Conservation (phyloP, 2,113 vertebrate species). For the Rhinopomastus cyanomelas region DNA sequence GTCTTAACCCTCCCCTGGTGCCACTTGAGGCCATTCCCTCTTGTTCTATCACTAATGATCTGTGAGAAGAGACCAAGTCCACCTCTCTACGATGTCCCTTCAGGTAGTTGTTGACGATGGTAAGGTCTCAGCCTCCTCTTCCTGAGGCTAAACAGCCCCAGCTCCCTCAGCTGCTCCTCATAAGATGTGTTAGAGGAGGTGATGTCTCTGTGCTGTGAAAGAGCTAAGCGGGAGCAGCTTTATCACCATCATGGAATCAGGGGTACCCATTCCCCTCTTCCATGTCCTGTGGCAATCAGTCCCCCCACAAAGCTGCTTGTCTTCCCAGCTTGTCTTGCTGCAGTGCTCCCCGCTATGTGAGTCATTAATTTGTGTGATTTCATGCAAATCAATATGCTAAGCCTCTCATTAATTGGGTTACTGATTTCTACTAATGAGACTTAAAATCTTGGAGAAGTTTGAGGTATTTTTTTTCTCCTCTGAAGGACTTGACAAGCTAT, state of each 20-base stretch:
- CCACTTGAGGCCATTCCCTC: too few relatives aligned
- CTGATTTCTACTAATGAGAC: slow-evolving; percentile 50
- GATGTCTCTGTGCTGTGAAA: neutral
- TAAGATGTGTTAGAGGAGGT: too few relatives aligned
- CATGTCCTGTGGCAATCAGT: rapidly evolving
- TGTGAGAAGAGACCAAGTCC: too few relatives aligned
- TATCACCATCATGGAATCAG: neutral
- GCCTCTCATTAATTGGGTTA: slow-evolving; percentile 20
- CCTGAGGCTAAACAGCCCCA: too few relatives aligned
- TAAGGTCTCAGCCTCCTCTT: too few relatives aligned
- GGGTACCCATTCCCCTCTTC: neutral
- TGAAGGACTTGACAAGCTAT: neutral
- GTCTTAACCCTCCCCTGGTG: too few relatives aligned
- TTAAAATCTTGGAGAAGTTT: slow-evolving; percentile 27
- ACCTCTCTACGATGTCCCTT: too few relatives aligned
- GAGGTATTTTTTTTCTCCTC: slow-evolving; percentile 32
- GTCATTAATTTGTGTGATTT: neutral
- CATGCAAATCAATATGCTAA: slow-evolving; percentile 49
- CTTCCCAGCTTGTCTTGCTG: neutral
- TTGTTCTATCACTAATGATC: too few relatives aligned
- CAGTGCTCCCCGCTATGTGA: rapidly evolving
- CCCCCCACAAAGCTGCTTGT: neutral
- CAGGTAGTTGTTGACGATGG: too few relatives aligned
- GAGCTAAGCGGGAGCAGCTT: neutral
- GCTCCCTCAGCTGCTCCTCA: too few relatives aligned